A percentile compares a stretch with the other conserved stretches of the same genome.
phyloP scores from a whole-genome alignment of 2,797 vertebrate species.

The Sebastes nivosus region DNA sequence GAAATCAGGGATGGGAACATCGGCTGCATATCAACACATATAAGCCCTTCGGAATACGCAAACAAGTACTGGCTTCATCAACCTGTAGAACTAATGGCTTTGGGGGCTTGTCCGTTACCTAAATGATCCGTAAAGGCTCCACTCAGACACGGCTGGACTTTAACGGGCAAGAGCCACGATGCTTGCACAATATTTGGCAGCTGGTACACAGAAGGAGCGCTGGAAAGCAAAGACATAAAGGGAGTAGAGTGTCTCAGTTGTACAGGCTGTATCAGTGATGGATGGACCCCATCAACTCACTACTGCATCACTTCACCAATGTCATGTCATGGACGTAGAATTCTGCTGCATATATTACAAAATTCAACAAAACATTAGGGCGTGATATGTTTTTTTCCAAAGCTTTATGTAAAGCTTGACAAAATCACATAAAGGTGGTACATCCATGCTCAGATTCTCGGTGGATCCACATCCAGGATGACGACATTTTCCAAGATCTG shows the following conservation, averaged over 20 bases:
- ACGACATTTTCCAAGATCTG: neutral
- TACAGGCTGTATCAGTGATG: neutral
- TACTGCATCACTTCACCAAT: neutral
- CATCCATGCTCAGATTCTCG: neutral
- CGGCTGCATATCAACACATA: neutral
- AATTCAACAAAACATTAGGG: neutral
- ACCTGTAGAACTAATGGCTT: neutral
- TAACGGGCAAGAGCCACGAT: neutral
- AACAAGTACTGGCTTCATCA: neutral
- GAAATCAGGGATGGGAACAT: neutral
- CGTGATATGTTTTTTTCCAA: neutral
- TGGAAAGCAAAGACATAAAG: neutral
- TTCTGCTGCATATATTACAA: neutral
- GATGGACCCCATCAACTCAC: neutral
- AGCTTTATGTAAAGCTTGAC: neutral
- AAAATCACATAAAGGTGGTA: neutral
- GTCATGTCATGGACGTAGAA: neutral
- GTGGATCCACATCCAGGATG: neutral
- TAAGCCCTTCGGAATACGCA: neutral
- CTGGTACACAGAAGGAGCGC: neutral
- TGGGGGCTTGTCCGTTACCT: neutral
- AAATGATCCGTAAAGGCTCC: neutral
- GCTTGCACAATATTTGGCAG: neutral
- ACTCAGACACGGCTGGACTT: neutral
- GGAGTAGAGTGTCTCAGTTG: neutral